phyloP scores from a whole-genome alignment of 2,888 invertebrate species.

The Timema cristinae region DNA sequence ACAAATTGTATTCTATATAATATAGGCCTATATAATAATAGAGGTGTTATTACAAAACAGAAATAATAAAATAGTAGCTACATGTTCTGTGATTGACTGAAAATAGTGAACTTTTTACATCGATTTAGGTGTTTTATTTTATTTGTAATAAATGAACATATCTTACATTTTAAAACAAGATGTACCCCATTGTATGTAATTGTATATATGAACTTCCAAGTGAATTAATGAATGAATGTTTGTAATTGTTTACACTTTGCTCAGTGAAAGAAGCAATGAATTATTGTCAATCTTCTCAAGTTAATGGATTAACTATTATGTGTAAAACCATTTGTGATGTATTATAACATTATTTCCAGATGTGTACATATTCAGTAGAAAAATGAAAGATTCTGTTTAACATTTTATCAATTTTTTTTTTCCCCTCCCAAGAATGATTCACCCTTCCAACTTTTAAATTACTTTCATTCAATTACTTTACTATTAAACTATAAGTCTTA shows the following conservation, averaged over 20 bases:
- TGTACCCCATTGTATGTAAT: not conserved
- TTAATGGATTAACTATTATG: too few species aligned
- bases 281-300: too few species aligned
- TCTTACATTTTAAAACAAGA: conserved; percentile 13
- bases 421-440: too few species aligned
- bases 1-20: conserved; percentile 18
- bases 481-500: too few species aligned
- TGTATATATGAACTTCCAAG: not conserved
- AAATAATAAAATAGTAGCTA: conserved; percentile 18
- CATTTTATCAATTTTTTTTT: too few species aligned
- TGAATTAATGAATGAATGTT: not conserved
- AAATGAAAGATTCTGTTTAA: too few species aligned
- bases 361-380: too few species aligned
- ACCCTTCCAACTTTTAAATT: too few species aligned
- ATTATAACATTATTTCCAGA: too few species aligned
- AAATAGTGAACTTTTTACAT: conserved; percentile 28
- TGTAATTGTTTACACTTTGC: conserved; percentile 18
- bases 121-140: conserved; percentile 21
- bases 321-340: too few species aligned
- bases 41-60: not conserved
- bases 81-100: conserved; percentile 23
- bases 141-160: conserved; percentile 15
- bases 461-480: too few species aligned
- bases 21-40: conserved; percentile 22
- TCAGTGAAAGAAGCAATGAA: conserved; percentile 14